Base-by-base conservation (phyloP, 2,113 vertebrate genomes). In the Mixornis gularis region DNA sequence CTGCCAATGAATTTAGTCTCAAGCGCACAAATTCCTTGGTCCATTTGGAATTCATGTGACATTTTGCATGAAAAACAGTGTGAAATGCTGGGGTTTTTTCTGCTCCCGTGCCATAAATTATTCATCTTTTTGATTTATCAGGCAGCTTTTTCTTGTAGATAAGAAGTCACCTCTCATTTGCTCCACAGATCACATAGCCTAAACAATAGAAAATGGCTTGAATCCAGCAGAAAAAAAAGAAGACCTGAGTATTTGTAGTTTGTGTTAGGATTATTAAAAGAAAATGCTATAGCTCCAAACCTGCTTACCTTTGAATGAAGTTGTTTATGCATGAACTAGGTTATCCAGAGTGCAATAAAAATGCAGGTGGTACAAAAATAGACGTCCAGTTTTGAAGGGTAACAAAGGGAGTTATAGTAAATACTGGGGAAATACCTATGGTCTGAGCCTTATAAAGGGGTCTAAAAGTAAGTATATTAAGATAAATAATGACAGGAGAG, bases 121-220 rank as follows among this genome's bases (percentile, higher is more conserved):
- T 98, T 98, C 97, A 98, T 96, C 60, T 95, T 79, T 93, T 65
- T 95, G 92, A 93, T 97, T 97, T 97, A 97, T 96, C 93, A 96
- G 94, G 87, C 82, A 95, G 92, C 92, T 97, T 97, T 97, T 96
- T 95, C 92, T 94, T 94, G 79, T 91, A 97, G 96, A 97, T 97
- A 97, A 96, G 94, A 97, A 96, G 94, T 96, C 95, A 94, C 74
- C 90, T 96, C 94, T 95, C 79, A 25, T 94, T 96, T 89, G 64
- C 88, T 79, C 51, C 83, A 92, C 83, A 79, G 92, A 97, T 96
- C 95, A 94, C 29, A 95, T 72, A 87, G 51, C 60, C 82, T 92
- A 85, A 96, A 95, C 93, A 96, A 97, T 70, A 90, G 93, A 94
- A 97, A 96, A 65, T 69, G 34, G 51, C 85, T 87, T 87, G 89